phyloP scores from a whole-genome alignment of 2,888 invertebrate genomes.

The Sipha maydis region DNA sequence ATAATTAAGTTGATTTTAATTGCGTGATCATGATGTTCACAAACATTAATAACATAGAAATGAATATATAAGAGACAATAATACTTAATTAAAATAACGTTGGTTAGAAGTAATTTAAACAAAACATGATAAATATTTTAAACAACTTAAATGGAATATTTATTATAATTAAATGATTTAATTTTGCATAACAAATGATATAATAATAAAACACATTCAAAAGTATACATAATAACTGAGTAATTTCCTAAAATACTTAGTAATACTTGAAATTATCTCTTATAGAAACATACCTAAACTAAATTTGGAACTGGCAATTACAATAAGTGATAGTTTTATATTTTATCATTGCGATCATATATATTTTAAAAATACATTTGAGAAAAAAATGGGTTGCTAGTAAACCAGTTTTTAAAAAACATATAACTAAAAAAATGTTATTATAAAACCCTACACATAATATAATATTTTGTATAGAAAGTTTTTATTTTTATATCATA shows the following conservation, averaged over 20 bases:
- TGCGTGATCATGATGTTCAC: slow-evolving; percentile 8
- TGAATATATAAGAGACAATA: background rate
- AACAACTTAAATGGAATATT: background rate
- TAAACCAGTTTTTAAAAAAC: background rate
- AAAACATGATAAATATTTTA: background rate
- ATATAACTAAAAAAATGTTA: background rate
- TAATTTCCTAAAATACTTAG: too few species aligned
- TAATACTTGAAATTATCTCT: too few species aligned
- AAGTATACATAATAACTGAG: too few species aligned
- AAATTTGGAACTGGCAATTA: background rate
- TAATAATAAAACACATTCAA: too few species aligned
- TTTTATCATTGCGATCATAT: background rate
- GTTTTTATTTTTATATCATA: too few species aligned
- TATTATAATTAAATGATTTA: background rate
- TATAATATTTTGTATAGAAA: background rate
- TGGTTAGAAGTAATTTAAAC: background rate
- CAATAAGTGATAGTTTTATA: background rate
- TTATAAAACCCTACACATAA: background rate
- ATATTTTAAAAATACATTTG: background rate
- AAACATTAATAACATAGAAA: background rate
- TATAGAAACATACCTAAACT: too few species aligned
- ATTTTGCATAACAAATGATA: background rate
- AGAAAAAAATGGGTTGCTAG: background rate
- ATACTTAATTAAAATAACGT: background rate
- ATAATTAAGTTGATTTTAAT: slow-evolving; percentile 21